phyloP scores from a whole-genome alignment of 2,888 invertebrate species.

The Hesperia comma region DNA sequence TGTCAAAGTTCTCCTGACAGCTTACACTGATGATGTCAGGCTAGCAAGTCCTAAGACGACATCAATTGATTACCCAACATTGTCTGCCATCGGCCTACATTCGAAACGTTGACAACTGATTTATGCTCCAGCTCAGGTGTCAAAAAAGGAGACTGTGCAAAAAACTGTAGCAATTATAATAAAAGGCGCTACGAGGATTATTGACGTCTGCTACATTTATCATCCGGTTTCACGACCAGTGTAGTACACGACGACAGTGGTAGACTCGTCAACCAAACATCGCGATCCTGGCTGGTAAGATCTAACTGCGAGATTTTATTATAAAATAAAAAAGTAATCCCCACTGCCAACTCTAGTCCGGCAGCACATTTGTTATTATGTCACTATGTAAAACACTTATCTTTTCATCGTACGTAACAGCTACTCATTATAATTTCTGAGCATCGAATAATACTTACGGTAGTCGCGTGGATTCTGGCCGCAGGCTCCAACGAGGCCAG shows the following conservation, averaged over 20 bases:
- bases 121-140: slow-evolving; percentile 75
- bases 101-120: slow-evolving; percentile 77
- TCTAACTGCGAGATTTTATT: slow-evolving; percentile 19
- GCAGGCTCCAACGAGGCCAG: slow-evolving; percentile 67
- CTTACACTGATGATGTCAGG: slow-evolving; percentile 67
- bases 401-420: slow-evolving; percentile 36
- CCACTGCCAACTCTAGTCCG: slow-evolving; percentile 23
- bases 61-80: slow-evolving; percentile 68
- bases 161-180: slow-evolving; percentile 69
- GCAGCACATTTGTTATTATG: slow-evolving; percentile 38
- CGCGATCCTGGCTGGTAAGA: slow-evolving; percentile 14
- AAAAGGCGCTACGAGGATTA: slow-evolving; percentile 64
- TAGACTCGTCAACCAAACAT: slow-evolving; percentile 54
- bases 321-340: slow-evolving; percentile 37
- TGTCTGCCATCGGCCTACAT: slow-evolving; percentile 66
- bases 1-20: slow-evolving; percentile 60
- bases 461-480: slow-evolving; percentile 51
- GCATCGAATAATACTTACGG: slow-evolving; percentile 36
- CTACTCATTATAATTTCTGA: slow-evolving; percentile 37
- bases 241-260: slow-evolving; percentile 61
- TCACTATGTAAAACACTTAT: slow-evolving; percentile 38
- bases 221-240: slow-evolving; percentile 62
- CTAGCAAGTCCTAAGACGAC: slow-evolving; percentile 55
- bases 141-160: slow-evolving; percentile 66
- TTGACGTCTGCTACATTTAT: slow-evolving; percentile 67